Conservation (phyloP, 2,113 vertebrate genomes). For the Maccullochella peelii region DNA sequence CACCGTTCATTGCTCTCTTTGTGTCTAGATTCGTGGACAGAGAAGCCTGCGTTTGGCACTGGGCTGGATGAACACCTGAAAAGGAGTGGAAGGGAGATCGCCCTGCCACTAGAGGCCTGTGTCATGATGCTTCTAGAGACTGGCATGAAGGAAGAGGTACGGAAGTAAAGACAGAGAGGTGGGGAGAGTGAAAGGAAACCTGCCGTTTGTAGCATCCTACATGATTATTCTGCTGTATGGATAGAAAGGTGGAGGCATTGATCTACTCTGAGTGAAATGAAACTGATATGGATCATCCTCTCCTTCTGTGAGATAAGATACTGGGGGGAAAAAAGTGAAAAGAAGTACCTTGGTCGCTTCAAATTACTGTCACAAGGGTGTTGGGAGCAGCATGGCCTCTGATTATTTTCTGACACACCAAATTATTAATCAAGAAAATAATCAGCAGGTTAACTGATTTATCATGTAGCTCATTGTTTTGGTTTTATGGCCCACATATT, state of each 20-base stretch:
- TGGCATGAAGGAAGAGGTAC: constrained; percentile 97
- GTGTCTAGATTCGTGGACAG: constrained; percentile 93
- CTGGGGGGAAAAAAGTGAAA: background rate
- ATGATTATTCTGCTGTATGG: background rate
- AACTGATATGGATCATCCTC: background rate
- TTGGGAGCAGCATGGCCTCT: background rate
- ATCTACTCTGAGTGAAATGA: background rate
- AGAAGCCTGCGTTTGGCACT: constrained; percentile 97
- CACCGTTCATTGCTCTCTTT: background rate
- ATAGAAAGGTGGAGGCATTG: background rate
- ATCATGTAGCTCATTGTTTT: background rate
- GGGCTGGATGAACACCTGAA: constrained; percentile 95
- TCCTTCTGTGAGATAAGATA: background rate
- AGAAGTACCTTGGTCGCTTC: background rate
- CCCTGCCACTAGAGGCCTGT: constrained; percentile 94
- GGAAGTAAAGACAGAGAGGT: background rate
- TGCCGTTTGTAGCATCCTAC: background rate
- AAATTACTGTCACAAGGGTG: background rate
- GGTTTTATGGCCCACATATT: background rate
- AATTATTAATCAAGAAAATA: background rate
- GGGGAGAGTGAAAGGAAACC: background rate
- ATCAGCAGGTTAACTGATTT: background rate
- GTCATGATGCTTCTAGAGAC: constrained; percentile 99
- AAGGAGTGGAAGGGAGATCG: constrained; percentile 93
- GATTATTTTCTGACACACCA: background rate